Conservation (phyloP, 2,113 vertebrate genomes). For the Nannobrachium achirus region DNA sequence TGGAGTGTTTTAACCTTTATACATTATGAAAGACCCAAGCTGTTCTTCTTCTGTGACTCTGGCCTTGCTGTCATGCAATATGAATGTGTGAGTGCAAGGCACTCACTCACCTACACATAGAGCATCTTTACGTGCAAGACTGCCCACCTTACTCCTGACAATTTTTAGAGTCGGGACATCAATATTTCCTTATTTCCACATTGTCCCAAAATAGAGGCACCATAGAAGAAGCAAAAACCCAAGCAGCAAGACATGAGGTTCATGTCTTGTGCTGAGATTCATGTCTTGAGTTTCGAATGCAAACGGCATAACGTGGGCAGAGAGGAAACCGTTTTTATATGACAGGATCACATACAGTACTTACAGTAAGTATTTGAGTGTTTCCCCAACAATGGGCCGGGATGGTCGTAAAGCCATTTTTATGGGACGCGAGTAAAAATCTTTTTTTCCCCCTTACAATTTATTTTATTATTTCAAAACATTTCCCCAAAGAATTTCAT, state of each 20-base stretch:
- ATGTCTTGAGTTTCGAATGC: background rate
- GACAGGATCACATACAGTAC: too few relatives aligned
- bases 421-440: too few relatives aligned
- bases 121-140: slow-evolving; percentile 3
- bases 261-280: background rate
- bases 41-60: slow-evolving; percentile 43
- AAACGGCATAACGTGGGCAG: background rate
- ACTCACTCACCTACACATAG: slow-evolving; percentile 33
- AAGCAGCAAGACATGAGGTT: slow-evolving; percentile 6
- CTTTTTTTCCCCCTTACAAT: too few relatives aligned
- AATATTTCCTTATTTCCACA: slow-evolving; percentile 23
- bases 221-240: background rate
- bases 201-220: slow-evolving; percentile 22
- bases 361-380: too few relatives aligned
- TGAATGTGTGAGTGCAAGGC: slow-evolving; percentile 38
- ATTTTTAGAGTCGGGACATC: slow-evolving; percentile 30
- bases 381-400: too few relatives aligned
- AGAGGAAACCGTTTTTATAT: slow-evolving; percentile 28
- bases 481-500: too few relatives aligned
- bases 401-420: too few relatives aligned
- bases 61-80: slow-evolving; percentile 54
- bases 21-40: slow-evolving; percentile 48
- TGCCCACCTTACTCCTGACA: slow-evolving; percentile 9
- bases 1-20: slow-evolving; percentile 23
- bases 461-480: too few relatives aligned